Conservation (phyloP, 2,888 invertebrate species). For the Acrocyrtus sp. region DNA sequence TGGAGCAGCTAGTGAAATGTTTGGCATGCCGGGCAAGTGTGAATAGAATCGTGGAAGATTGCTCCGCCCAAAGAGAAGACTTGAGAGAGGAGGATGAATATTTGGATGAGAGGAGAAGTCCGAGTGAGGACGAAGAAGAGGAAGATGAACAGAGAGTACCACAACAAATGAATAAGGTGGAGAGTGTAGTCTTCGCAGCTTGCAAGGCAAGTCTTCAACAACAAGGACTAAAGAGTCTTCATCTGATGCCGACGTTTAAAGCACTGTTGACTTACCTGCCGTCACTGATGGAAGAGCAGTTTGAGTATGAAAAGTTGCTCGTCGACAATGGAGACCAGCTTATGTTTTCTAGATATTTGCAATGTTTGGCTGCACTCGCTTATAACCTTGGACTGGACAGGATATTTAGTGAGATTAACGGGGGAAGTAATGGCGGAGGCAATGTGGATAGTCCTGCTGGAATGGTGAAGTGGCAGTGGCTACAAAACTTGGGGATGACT, state of each 20-base stretch:
- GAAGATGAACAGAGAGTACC: not conserved
- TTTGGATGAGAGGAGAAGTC: not conserved
- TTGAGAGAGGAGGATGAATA: not conserved
- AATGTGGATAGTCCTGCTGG: too few species aligned
- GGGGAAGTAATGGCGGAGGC: not conserved
- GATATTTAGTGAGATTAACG: constrained; percentile 64
- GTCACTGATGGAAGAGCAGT: constrained; percentile 66
- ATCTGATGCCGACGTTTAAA: constrained; percentile 70
- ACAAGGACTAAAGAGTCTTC: constrained; percentile 69
- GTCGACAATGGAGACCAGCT: constrained; percentile 72
- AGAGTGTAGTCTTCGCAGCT: constrained; percentile 69
- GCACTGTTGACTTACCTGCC: constrained; percentile 69
- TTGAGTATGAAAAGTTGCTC: constrained; percentile 69
- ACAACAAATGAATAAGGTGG: constrained; percentile 9
- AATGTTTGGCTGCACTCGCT: constrained; percentile 71
- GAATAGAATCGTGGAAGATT: constrained; percentile 28
- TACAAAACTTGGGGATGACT: constrained; percentile 70
- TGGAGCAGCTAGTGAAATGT: constrained; percentile 70
- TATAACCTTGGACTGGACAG: constrained; percentile 71
- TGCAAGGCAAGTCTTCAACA: constrained; percentile 69
- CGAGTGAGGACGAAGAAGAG: not conserved
- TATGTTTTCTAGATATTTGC: constrained; percentile 72
- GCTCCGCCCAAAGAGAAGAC: too few species aligned
- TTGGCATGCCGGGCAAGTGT: constrained; percentile 31
- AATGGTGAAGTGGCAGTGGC: constrained; percentile 73